Conservation (phyloP, 2,888 invertebrate species). For the Tupiocoris notatus region DNA sequence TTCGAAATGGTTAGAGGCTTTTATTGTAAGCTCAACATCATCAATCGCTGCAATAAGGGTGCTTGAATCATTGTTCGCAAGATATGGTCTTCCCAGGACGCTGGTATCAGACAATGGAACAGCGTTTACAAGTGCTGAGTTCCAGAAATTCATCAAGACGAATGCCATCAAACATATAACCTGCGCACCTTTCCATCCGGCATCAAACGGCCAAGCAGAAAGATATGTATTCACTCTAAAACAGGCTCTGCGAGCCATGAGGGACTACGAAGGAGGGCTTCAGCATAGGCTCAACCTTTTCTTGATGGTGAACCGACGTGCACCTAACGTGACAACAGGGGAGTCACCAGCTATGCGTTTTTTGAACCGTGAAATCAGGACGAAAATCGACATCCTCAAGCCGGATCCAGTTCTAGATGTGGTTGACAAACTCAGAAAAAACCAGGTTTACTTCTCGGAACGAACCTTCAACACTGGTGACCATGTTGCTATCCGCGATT, state of each 20-base stretch:
- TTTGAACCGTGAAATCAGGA: slow-evolving; percentile 4
- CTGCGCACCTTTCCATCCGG: slow-evolving; percentile 34
- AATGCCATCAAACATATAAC: slow-evolving; percentile 13
- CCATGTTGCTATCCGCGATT: slow-evolving; percentile 3
- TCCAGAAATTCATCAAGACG: not conserved
- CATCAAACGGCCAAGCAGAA: slow-evolving; percentile 32
- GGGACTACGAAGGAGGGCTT: not conserved
- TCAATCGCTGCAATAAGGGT: not conserved
- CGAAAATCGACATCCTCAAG: slow-evolving; percentile 3
- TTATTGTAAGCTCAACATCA: slow-evolving; percentile 2
- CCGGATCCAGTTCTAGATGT: slow-evolving; percentile 13
- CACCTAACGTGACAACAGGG: slow-evolving; percentile 15
- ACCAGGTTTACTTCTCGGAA: not conserved
- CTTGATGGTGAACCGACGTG: not conserved
- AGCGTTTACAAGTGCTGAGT: slow-evolving; percentile 9
- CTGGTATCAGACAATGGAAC: slow-evolving; percentile 25
- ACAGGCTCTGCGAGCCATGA: slow-evolving; percentile 1
- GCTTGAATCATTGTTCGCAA: slow-evolving; percentile 8
- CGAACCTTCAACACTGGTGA: not conserved
- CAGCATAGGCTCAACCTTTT: not conserved
- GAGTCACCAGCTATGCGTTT: slow-evolving; percentile 10
- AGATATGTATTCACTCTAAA: slow-evolving; percentile 10
- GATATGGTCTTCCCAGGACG: slow-evolving; percentile 13
- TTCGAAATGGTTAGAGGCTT: slow-evolving; percentile 19
- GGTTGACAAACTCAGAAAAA: slow-evolving; percentile 5